Percentiles rank a stretch among this genome's conserved stretches.
Conservation (phyloP, 2,113 vertebrate genomes). For the Plestiodon gilberti region DNA sequence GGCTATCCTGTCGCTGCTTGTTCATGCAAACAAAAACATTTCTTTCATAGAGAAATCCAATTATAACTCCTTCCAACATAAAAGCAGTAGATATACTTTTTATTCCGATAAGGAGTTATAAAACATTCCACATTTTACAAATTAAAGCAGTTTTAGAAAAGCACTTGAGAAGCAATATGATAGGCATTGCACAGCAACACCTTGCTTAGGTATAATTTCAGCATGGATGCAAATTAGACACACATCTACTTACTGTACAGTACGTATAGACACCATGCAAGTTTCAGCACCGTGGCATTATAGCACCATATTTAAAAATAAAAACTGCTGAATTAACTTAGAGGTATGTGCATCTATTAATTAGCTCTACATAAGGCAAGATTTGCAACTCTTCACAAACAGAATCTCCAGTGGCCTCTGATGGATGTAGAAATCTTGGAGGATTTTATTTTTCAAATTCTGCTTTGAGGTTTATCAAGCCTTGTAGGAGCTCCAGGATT, state of each 20-base stretch:
- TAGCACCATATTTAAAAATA: constrained; percentile 47
- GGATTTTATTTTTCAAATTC: neutral
- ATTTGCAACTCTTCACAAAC: constrained; percentile 22
- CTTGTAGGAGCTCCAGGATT: neutral
- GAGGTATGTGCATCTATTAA: constrained; percentile 45
- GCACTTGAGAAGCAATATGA: constrained; percentile 16
- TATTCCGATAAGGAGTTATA: neutral
- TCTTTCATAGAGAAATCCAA: constrained; percentile 8
- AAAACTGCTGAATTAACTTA: constrained; percentile 39
- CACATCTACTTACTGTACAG: neutral
- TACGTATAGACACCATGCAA: constrained; percentile 41
- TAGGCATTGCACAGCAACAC: constrained; percentile 72
- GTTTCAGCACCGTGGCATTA: constrained; percentile 11
- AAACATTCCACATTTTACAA: constrained; percentile 30
- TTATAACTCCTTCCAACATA: neutral
- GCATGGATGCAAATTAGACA: neutral
- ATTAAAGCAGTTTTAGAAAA: neutral
- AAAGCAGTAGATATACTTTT: neutral
- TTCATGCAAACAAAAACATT: neutral
- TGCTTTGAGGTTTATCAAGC: neutral
- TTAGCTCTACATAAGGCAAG: constrained; percentile 17
- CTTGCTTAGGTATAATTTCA: constrained; percentile 29
- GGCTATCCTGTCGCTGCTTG: neutral
- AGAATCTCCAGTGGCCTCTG: constrained; percentile 51
- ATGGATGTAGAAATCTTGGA: constrained; percentile 15